Conservation (phyloP, 2,888 invertebrate genomes). For the Hylaea fasciaria region DNA sequence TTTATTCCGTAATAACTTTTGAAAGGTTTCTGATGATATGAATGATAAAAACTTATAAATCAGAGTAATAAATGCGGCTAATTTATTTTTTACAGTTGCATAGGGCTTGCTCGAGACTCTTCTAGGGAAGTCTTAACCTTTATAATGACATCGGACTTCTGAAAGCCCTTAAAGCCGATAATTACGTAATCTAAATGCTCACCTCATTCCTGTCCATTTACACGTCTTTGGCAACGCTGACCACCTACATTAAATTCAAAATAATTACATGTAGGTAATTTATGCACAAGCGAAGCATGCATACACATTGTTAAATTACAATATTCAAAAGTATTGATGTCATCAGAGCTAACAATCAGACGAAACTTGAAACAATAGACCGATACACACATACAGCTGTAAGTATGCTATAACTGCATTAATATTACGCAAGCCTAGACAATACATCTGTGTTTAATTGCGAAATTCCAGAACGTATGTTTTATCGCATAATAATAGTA, state of each 20-base stretch:
- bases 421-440: conserved; percentile 23
- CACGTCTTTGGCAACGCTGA: background rate
- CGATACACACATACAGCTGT: background rate
- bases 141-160: background rate
- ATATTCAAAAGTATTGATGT: conserved; percentile 38
- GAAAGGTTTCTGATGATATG: too few relatives aligned
- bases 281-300: conserved; percentile 10
- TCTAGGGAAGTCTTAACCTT: too few relatives aligned
- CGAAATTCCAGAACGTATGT: conserved; percentile 8
- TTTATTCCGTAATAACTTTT: background rate
- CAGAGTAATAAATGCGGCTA: background rate
- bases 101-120: too few relatives aligned
- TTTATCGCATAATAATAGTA: background rate
- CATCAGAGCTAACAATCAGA: conserved; percentile 37
- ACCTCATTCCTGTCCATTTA: background rate
- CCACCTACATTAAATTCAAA: conserved; percentile 18
- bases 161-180: background rate
- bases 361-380: conserved; percentile 40
- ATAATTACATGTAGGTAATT: conserved; percentile 7
- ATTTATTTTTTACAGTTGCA: too few relatives aligned
- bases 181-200: background rate
- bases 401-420: conserved; percentile 16
- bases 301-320: conserved; percentile 27
- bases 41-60: too few relatives aligned
- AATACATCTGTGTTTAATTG: conserved; percentile 10